Conservation (phyloP, 64 coral and sea anemone genomes). For the Montipora capricornis region DNA sequence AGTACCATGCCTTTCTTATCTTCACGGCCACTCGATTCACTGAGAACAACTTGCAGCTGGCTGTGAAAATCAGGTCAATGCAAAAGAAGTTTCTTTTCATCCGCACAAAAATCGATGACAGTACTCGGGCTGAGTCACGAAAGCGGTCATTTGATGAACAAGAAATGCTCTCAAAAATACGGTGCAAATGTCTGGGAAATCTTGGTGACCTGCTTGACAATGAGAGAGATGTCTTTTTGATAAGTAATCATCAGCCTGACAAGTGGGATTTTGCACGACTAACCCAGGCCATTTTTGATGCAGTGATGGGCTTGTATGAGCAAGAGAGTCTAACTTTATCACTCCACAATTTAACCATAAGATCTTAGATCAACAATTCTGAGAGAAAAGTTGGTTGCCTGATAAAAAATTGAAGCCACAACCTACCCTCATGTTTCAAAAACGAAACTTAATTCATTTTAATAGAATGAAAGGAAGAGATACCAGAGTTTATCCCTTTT, state of each 20-base stretch:
- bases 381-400: slow-evolving; percentile 36
- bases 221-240: slow-evolving; percentile 32
- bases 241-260: slow-evolving; percentile 32
- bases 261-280: slow-evolving; percentile 50
- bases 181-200: slow-evolving; percentile 1
- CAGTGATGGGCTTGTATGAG: not conserved
- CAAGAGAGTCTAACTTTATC: slow-evolving; percentile 25
- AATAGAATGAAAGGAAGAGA: too few species aligned
- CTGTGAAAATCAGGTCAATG: slow-evolving; percentile 3
- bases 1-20: slow-evolving; percentile 50
- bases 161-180: slow-evolving; percentile 13
- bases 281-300: slow-evolving; percentile 34
- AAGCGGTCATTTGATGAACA: slow-evolving; percentile 53
- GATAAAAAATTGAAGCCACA: not conserved
- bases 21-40: slow-evolving; percentile 37
- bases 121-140: slow-evolving; percentile 8
- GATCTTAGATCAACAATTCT: not conserved
- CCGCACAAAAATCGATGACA: slow-evolving; percentile 67
- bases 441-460: too few species aligned
- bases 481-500: too few species aligned
- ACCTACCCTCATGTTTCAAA: too few species aligned
- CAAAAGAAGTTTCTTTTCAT: slow-evolving; percentile 48
- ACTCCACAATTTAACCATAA: not conserved
- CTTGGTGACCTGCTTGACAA: not conserved
- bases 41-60: slow-evolving; percentile 27